A percentile compares a stretch with the other conserved stretches of the same genome.
phyloP scores from a whole-genome alignment of 2,797 vertebrate species.

The Pitangus sulphuratus region DNA sequence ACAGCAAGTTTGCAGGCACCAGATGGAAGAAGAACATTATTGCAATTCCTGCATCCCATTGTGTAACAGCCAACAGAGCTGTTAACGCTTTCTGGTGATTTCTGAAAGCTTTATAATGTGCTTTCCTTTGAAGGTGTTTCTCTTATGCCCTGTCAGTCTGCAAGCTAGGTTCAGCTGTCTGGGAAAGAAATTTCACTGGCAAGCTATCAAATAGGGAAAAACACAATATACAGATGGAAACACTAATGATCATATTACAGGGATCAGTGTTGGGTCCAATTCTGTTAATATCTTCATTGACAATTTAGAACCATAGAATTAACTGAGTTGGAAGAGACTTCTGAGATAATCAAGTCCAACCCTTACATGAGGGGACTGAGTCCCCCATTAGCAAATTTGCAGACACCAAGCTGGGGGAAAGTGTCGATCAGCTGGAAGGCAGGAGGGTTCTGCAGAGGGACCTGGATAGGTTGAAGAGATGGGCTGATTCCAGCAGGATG shows the following conservation, averaged over 20 bases:
- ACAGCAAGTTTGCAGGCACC: conserved; percentile 66
- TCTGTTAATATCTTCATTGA: no score
- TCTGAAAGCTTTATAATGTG: conserved; percentile 48
- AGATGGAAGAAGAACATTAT: conserved; percentile 69
- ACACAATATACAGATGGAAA: conserved; percentile 29
- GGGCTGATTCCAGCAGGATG: no score
- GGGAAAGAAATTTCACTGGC: conserved; percentile 36
- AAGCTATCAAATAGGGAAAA: conserved; percentile 22
- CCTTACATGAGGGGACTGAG: no score
- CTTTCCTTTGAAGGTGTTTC: conserved; percentile 50
- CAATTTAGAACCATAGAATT: no score
- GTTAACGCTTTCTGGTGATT: conserved; percentile 71
- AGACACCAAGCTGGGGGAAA: no score
- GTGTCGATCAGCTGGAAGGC: no score
- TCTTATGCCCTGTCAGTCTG: conserved; percentile 48
- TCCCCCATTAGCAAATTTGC: no score
- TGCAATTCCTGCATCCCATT: conserved; percentile 63
- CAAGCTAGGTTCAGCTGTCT: conserved; percentile 41
- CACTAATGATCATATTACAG: conserved; percentile 1
- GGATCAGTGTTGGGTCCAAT: no score
- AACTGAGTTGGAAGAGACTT: no score
- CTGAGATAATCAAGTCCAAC: no score
- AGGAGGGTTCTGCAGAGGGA: no score
- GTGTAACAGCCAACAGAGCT: conserved; percentile 63
- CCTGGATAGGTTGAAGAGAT: no score